Evolutionary conservation across 2,797 vertebrate species (phyloP).

Genomic region (Muraenolepis orangiensis): DNA sequence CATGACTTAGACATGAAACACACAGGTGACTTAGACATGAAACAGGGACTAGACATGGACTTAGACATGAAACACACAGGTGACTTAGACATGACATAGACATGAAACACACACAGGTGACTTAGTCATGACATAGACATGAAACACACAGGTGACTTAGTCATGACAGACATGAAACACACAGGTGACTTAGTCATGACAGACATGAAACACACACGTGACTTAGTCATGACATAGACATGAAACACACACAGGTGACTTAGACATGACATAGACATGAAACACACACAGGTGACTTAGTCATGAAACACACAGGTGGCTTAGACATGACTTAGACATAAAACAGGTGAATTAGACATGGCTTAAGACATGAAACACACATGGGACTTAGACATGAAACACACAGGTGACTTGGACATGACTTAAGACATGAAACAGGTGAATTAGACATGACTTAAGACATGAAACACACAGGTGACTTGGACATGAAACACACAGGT

Average conservation of each 20-base stretch:
- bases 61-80: conserved; percentile 49
- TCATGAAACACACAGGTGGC: conserved; percentile 59
- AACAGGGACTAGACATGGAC: no score
- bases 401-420: conserved; percentile 55
- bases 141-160: conserved; percentile 38
- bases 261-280: conserved; percentile 37
- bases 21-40: conserved; percentile 56
- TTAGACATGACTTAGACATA: conserved; percentile 66
- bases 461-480: conserved; percentile 36
- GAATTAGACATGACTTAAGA: conserved; percentile 41
- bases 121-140: conserved; percentile 37
- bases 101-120: conserved; percentile 53
- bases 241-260: conserved; percentile 58
- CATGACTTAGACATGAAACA: conserved; percentile 32
- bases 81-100: conserved; percentile 43
- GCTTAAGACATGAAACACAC: conserved; percentile 33
- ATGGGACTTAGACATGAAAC: no score
- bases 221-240: no score
- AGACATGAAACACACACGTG: conserved; percentile 35
- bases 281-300: no score
- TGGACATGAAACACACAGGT: no score
- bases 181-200: conserved; percentile 54
- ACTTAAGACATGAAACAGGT: conserved; percentile 67
- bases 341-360: conserved; percentile 55
- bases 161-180: no score